Conservation (phyloP, 1,140 invertebrate genomes). For the Bombus turneri region DNA sequence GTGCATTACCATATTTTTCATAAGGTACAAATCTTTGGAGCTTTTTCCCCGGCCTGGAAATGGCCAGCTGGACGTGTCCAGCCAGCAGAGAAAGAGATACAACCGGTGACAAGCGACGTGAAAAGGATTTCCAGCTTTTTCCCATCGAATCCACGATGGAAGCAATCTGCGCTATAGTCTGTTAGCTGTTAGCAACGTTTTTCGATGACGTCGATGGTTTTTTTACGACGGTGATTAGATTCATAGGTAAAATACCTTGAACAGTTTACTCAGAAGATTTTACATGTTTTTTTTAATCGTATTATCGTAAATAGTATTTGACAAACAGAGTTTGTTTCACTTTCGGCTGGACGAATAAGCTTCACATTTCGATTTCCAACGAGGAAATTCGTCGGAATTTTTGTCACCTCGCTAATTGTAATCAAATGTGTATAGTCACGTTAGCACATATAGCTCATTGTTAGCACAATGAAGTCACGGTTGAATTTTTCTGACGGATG, state of each 20-base stretch:
- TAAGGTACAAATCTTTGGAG: constrained; percentile 67
- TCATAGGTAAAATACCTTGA: too few relatives aligned
- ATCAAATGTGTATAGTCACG: background rate
- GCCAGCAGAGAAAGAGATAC: constrained; percentile 6
- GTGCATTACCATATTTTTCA: constrained; percentile 69
- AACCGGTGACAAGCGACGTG: background rate
- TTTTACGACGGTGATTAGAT: too few relatives aligned
- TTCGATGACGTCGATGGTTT: too few relatives aligned
- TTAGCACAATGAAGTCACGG: too few relatives aligned
- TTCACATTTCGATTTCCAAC: too few relatives aligned
- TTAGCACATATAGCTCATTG: too few relatives aligned
- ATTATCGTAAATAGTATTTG: too few relatives aligned
- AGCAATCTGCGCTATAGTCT: background rate
- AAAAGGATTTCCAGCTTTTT: background rate
- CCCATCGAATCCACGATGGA: background rate
- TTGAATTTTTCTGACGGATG: background rate
- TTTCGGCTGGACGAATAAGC: background rate
- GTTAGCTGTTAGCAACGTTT: too few relatives aligned
- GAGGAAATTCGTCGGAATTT: too few relatives aligned
- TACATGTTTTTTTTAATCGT: too few relatives aligned
- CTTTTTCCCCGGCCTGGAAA: constrained; percentile 36
- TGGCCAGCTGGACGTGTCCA: constrained; percentile 19
- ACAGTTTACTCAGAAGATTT: too few relatives aligned
- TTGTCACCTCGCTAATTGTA: background rate
- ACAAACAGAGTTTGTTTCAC: too few relatives aligned